Evolutionary conservation across 2,888 invertebrate genomes (phyloP).

Genomic region (Bellardia pandia): DNA sequence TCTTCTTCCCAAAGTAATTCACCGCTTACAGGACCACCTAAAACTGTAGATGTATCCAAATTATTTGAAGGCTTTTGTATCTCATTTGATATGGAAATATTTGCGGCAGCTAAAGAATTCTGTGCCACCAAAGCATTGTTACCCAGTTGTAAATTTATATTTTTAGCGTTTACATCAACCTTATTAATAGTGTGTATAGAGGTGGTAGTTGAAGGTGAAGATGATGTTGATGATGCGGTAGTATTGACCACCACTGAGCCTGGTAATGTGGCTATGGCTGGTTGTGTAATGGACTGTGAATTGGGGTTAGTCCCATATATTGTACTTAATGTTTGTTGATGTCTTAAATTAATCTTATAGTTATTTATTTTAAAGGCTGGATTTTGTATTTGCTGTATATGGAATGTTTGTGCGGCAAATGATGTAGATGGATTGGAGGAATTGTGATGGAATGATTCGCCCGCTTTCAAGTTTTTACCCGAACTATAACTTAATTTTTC

Average conservation of each 20-base stretch:
- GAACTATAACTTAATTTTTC: slow-evolving; percentile 82
- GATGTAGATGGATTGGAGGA: slow-evolving; percentile 42
- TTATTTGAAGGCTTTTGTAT: slow-evolving; percentile 50
- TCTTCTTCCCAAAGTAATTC: slow-evolving; percentile 94
- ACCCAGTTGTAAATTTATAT: slow-evolving; percentile 76
- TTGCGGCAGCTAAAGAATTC: slow-evolving; percentile 29
- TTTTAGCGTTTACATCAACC: slow-evolving; percentile 76
- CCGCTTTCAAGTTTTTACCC: slow-evolving; percentile 78
- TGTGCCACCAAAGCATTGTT: slow-evolving; percentile 56
- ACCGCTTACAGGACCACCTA: slow-evolving; percentile 82
- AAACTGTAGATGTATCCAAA: slow-evolving; percentile 78
- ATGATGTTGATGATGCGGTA: slow-evolving; percentile 39
- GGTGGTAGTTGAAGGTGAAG: slow-evolving; percentile 35
- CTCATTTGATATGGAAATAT: slow-evolving; percentile 26
- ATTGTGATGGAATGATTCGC: slow-evolving; percentile 72
- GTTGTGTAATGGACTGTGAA: slow-evolving; percentile 68
- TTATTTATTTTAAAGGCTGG: slow-evolving; percentile 73
- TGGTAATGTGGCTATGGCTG: slow-evolving; percentile 16
- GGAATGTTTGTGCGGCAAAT: slow-evolving; percentile 56
- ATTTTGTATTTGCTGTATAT: slow-evolving; percentile 72
- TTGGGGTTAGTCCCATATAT: slow-evolving; percentile 34
- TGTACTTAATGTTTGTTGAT: slow-evolving; percentile 52
- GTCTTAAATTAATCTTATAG: slow-evolving; percentile 70
- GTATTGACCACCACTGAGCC: slow-evolving; percentile 47
- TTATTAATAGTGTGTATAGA: slow-evolving; percentile 34